Evolutionary conservation across 2,113 vertebrate species (phyloP).

Genomic region (Myocastor coypus): DNA sequence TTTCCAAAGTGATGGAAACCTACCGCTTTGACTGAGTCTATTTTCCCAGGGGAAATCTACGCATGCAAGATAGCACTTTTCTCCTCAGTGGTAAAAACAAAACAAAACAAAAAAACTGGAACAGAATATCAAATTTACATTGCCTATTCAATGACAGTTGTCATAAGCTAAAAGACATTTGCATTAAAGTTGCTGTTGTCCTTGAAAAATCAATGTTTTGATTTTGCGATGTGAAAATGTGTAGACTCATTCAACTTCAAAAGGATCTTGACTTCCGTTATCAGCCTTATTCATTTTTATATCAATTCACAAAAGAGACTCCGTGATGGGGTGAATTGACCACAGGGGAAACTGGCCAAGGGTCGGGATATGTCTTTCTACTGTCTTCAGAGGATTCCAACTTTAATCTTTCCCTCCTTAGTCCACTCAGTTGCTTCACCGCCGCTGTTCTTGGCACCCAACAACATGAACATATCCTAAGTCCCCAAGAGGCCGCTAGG

Average conservation of each 20-base stretch:
- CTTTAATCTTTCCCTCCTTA: background rate
- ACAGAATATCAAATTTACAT: background rate
- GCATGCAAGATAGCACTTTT: background rate
- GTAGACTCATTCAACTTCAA: background rate
- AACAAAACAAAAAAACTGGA: background rate
- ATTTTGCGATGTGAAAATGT: background rate
- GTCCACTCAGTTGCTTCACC: conserved; percentile 31
- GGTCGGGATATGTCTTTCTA: background rate
- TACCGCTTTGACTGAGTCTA: background rate
- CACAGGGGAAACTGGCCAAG: conserved; percentile 9
- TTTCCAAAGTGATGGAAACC: background rate
- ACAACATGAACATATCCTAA: conserved; percentile 69
- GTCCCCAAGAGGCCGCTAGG: conserved; percentile 65
- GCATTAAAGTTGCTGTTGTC: background rate
- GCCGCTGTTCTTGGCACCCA: conserved; percentile 60
- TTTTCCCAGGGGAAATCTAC: background rate
- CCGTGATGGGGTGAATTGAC: conserved; percentile 25
- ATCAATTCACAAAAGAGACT: background rate
- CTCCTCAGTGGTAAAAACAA: background rate
- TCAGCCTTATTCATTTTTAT: background rate
- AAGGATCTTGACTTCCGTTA: background rate
- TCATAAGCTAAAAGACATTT: conserved; percentile 11
- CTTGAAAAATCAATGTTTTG: conserved; percentile 28
- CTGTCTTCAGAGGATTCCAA: conserved; percentile 11
- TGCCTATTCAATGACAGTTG: background rate